Percentiles rank a stretch among this genome's conserved stretches.
These are phyloP conservation scores for Notodonta ziczac DNA, from an alignment of 2,888 invertebrate species.

Conservation along the genomic window DNA sequence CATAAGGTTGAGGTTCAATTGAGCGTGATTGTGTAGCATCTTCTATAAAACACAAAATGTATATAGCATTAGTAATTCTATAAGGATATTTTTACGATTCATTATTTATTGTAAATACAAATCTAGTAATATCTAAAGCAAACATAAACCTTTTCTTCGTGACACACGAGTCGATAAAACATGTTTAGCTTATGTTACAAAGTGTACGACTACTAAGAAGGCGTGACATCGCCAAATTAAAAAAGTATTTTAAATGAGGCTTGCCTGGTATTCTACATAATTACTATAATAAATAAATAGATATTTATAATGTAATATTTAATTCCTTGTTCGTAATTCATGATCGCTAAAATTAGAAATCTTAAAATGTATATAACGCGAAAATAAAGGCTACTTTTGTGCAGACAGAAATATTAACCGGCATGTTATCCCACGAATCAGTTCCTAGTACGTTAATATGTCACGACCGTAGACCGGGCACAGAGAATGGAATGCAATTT, in stretches of 20 bases:
- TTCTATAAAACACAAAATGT: no score
- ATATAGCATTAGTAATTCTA: no score
- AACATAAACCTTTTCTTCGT: conserved; percentile 26
- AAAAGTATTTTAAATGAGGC: neutral
- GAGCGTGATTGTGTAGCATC: no score
- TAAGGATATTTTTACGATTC: no score
- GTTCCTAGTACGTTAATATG: neutral
- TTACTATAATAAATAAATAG: no score
- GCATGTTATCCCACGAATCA: neutral
- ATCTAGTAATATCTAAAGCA: conserved; percentile 33
- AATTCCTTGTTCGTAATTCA: no score
- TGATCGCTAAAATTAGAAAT: no score
- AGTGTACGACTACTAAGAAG: neutral
- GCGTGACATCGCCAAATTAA: neutral
- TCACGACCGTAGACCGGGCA: neutral
- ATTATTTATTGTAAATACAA: no score
- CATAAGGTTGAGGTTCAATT: no score
- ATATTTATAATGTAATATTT: no score
- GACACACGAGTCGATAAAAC: conserved; percentile 13
- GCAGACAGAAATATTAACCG: neutral
- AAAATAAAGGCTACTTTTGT: neutral
- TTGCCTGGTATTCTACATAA: neutral
- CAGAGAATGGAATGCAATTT: conserved; percentile 4
- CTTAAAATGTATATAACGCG: no score
- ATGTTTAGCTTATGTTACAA: conserved; percentile 20